Evolutionary conservation across 2,888 invertebrate species (phyloP), one percentile per base, ranked within the genome.

Genomic region (Synergus umbraculus): DNA sequence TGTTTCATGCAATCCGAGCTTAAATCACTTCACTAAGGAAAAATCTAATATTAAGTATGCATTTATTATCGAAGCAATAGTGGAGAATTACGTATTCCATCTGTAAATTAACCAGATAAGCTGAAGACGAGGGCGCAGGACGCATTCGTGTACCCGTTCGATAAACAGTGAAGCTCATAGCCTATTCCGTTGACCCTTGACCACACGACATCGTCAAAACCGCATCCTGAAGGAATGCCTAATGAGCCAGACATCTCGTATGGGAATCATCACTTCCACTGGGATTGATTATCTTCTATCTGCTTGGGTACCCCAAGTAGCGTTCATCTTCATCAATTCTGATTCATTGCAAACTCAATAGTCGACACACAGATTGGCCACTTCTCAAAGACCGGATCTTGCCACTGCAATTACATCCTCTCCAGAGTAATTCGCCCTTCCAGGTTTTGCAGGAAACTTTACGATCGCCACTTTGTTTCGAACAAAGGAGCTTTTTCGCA

Each of bases 221-320:
- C 88, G 85, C 87, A 89, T 88, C 89, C 90, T 86, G 87, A 87
- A 89, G 90, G 89, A 89, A 89, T 89, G 88, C 85, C 86, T 89
- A 89, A 89, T 89, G 90, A 90, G 88, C 85, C 87, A 90, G 89
- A 89, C 89, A 87, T 88, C 87, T 88, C 88, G 85, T 87, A 87
- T 87, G 88, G 87, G 88, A 86, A 87, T 86, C 86, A 89, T 90
- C 88, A 88, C 88, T 89, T 87, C 87, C 87, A 85, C 83, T 85
- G 88, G 85, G 86, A 86, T 83, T 87, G 84, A 85, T 86, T 83
- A 82, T 64, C 18, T 54, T 54, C 54, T 7, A n/a, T 54, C 15
- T 49, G 15, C 37, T 8, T 8, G 54, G 54, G 15, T 54, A 54
- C 54, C n/a, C n/a, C 8, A n/a, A 49, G 13, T 37, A 37, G 46